A percentile compares a stretch with the other conserved stretches of the same genome.
Conservation (phyloP, 2,113 vertebrate genomes). For the Rhinoderma darwinii region DNA sequence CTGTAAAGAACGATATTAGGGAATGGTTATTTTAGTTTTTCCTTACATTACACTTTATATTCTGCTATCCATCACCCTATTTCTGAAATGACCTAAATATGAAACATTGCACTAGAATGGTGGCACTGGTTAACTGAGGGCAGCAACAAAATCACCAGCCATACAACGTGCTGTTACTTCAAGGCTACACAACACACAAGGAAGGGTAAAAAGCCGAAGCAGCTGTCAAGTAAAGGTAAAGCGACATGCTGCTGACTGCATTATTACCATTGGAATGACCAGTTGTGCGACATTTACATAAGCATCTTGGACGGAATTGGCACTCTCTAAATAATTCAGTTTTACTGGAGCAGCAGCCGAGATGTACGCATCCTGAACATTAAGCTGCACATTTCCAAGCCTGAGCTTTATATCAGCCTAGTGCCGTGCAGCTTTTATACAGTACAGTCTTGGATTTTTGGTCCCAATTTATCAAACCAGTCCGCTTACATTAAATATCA, state of each 20-base stretch:
- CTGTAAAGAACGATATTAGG: too few relatives aligned
- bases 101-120: not conserved
- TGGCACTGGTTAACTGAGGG: not conserved
- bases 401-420: constrained; percentile 19
- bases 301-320: constrained; percentile 65
- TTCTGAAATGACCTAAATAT: constrained; percentile 28
- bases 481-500: not conserved
- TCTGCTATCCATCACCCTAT: not conserved
- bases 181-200: not conserved
- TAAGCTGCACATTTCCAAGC: constrained; percentile 57
- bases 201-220: constrained; percentile 15
- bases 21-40: too few relatives aligned
- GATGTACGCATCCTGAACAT: constrained; percentile 55
- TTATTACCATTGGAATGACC: constrained; percentile 66
- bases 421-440: constrained; percentile 12
- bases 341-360: constrained; percentile 61
- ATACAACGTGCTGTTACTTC: not conserved
- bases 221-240: constrained; percentile 52
- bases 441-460: constrained; percentile 7
- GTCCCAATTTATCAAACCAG: constrained; percentile 29
- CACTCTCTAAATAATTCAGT: constrained; percentile 73
- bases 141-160: not conserved
- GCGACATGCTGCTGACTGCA: constrained; percentile 51
- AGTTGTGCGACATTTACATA: constrained; percentile 71
- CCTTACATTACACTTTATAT: not conserved